These are phyloP conservation scores for Asteroscopus sphinx DNA, from an alignment of 2,888 invertebrate genomes.

Conservation along the genomic window DNA sequence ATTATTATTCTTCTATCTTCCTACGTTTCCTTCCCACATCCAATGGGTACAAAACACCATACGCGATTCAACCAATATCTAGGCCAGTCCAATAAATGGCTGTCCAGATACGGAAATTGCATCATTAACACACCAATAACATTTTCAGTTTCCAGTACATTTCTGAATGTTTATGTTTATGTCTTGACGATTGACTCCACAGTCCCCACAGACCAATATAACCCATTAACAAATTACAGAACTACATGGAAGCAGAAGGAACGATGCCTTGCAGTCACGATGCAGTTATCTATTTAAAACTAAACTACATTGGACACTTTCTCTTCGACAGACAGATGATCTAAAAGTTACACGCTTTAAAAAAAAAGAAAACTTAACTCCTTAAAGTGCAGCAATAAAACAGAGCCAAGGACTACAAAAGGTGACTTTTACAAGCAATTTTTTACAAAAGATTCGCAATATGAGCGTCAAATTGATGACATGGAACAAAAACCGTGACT, in stretches of 20 bases:
- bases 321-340: too few relatives aligned
- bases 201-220: too few relatives aligned
- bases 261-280: too few relatives aligned
- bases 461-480: conserved; percentile 35
- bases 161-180: not conserved
- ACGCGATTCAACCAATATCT: too few relatives aligned
- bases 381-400: conserved; percentile 1
- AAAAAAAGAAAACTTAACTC: not conserved
- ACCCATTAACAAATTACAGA: too few relatives aligned
- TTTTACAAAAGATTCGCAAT: conserved; percentile 14
- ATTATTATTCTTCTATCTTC: too few relatives aligned
- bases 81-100: conserved; percentile 17
- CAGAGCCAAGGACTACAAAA: conserved; percentile 1
- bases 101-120: conserved; percentile 15
- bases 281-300: too few relatives aligned
- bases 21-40: too few relatives aligned
- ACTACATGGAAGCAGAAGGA: too few relatives aligned
- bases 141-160: conserved; percentile 28
- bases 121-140: conserved; percentile 11
- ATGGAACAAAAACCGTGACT: conserved; percentile 21
- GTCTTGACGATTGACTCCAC: not conserved
- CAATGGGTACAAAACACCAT: not conserved
- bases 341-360: not conserved
- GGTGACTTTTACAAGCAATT: conserved; percentile 1
- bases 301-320: too few relatives aligned